These are phyloP conservation scores for Atlantisia rogersi DNA, from an alignment of 2,113 vertebrate genomes.

Conservation along the genomic window DNA sequence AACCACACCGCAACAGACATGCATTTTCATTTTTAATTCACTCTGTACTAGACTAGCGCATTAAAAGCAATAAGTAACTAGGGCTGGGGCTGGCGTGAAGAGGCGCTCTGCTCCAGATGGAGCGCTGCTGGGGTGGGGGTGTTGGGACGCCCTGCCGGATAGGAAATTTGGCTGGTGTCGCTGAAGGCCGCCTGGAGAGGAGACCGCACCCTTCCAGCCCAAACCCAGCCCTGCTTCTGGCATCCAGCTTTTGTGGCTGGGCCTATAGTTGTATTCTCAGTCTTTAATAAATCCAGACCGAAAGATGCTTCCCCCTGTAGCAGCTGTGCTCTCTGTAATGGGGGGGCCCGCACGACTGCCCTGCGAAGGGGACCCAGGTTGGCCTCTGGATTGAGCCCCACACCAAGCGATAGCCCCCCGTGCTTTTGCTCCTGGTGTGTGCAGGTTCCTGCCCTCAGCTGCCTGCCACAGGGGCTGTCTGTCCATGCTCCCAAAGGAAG, in stretches of 20 bases:
- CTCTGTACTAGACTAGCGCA: slow-evolving; percentile 13
- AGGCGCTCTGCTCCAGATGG: background rate
- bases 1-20: background rate
- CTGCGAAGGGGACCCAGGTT: background rate
- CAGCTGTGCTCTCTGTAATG: background rate
- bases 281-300: slow-evolving; percentile 43
- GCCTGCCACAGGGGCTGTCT: background rate
- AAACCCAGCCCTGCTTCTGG: slow-evolving; percentile 37
- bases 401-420: rapidly evolving
- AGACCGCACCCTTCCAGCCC: background rate
- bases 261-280: background rate
- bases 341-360: rapidly evolving
- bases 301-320: background rate
- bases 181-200: background rate
- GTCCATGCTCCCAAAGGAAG: background rate
- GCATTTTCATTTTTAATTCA: slow-evolving; percentile 24
- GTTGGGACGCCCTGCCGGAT: background rate
- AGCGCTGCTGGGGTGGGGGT: background rate
- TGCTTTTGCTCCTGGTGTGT: background rate
- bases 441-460: background rate
- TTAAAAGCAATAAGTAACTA: slow-evolving; percentile 46
- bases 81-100: background rate
- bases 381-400: background rate
- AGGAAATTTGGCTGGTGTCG: background rate
- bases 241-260: background rate